phyloP scores from a whole-genome alignment of 2,888 invertebrate species.

The Sesia bembeciformis region DNA sequence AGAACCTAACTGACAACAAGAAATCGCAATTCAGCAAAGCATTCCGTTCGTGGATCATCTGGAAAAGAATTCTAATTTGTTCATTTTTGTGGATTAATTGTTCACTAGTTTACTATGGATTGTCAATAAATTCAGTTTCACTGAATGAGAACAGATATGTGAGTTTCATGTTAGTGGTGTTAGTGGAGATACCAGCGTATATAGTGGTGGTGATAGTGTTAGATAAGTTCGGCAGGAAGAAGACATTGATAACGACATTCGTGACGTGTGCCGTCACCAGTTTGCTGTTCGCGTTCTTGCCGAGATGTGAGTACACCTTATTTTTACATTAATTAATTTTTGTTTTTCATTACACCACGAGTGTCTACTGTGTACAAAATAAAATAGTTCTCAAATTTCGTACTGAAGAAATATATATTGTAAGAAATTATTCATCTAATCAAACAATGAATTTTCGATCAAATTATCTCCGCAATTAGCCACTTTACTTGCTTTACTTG shows the following conservation, averaged over 20 bases:
- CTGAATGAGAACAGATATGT: constrained; percentile 83
- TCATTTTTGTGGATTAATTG: constrained; percentile 87
- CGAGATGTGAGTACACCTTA: constrained; percentile 60
- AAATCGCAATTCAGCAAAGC: constrained; percentile 64
- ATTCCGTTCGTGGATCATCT: constrained; percentile 70
- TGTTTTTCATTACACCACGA: no score
- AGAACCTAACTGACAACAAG: constrained; percentile 43
- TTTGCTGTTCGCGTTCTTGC: constrained; percentile 76
- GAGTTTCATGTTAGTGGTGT: constrained; percentile 80
- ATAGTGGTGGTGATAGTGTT: constrained; percentile 77
- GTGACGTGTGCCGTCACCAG: constrained; percentile 76
- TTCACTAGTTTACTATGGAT: constrained; percentile 85
- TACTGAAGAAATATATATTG: no score
- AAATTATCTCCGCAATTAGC: no score
- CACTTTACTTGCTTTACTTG: no score
- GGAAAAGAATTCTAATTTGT: constrained; percentile 77
- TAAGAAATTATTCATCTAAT: no score
- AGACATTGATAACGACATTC: constrained; percentile 76
- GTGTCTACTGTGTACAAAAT: no score
- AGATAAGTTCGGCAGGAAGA: constrained; percentile 78
- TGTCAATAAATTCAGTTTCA: constrained; percentile 84
- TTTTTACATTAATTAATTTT: no score
- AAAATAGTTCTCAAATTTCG: no score
- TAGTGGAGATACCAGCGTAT: constrained; percentile 84
- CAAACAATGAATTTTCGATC: no score